Percentiles rank a stretch among this genome's conserved stretches.
Conservation (phyloP, 2,797 vertebrate species). For the Siniperca obscura region DNA sequence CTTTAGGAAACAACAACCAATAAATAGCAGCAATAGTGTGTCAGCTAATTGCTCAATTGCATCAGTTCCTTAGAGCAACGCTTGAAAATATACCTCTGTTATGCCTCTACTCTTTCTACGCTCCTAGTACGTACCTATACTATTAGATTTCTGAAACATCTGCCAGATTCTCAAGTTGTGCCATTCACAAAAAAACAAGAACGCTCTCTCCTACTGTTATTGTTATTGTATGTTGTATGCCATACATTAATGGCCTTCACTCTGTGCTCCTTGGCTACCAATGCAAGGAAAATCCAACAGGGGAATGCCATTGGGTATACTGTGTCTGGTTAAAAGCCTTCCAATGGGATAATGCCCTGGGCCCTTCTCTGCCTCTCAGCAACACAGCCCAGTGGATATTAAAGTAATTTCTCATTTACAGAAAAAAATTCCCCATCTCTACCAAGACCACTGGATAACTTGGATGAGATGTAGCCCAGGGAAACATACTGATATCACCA, state of each 20-base stretch:
- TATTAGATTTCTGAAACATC: conserved; percentile 34
- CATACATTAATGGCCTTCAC: conserved; percentile 32
- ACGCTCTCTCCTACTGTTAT: conserved; percentile 8
- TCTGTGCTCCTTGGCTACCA: conserved; percentile 54
- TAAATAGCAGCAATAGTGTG: conserved; percentile 2
- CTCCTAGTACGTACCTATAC: neutral
- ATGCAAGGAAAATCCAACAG: conserved; percentile 52
- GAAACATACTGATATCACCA: conserved; percentile 53
- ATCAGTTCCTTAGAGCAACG: conserved; percentile 2
- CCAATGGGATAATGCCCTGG: conserved; percentile 65
- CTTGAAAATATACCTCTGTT: too few species aligned
- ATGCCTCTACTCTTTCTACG: neutral
- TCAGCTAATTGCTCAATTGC: conserved; percentile 4
- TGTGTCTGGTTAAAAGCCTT: conserved; percentile 62
- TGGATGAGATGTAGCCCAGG: conserved; percentile 55
- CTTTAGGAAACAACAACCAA: conserved; percentile 3
- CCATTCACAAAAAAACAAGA: neutral
- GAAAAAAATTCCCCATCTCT: conserved; percentile 49
- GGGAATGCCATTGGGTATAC: conserved; percentile 50
- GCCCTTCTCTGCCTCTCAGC: conserved; percentile 57
- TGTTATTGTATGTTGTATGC: conserved; percentile 15
- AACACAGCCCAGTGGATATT: conserved; percentile 54
- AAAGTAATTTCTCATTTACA: conserved; percentile 65
- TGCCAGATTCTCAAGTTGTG: conserved; percentile 1
- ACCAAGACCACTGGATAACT: conserved; percentile 69